Evolutionary conservation across 2,797 vertebrate species (phyloP).

Genomic region (Pygocentrus nattereri): DNA sequence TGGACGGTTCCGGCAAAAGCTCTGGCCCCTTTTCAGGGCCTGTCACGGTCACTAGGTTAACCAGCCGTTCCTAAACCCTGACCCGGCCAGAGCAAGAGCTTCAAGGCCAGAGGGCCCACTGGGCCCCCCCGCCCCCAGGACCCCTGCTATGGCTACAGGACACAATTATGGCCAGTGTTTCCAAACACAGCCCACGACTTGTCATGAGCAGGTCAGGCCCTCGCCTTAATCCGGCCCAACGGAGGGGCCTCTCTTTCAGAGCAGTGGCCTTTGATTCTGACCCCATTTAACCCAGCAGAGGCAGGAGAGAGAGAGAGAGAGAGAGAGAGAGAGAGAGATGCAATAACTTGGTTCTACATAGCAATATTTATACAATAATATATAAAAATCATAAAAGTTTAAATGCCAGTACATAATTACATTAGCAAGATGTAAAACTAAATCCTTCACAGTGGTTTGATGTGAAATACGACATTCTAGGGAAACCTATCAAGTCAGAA

Average conservation of each 20-base stretch:
- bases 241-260: constrained; percentile 64
- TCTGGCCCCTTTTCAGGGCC: background rate
- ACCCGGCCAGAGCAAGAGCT: constrained; percentile 19
- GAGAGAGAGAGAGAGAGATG: background rate
- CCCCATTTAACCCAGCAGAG: constrained; percentile 77
- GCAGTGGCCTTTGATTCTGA: constrained; percentile 73
- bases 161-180: constrained; percentile 80
- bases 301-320: constrained; percentile 8
- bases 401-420: too few relatives aligned
- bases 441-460: too few relatives aligned
- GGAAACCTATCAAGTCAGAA: too few relatives aligned
- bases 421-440: too few relatives aligned
- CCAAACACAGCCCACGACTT: constrained; percentile 78
- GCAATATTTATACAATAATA: background rate
- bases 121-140: constrained; percentile 46
- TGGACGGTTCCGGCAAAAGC: constrained; percentile 21
- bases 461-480: too few relatives aligned
- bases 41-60: constrained; percentile 48
- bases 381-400: too few relatives aligned
- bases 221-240: constrained; percentile 77
- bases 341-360: background rate
- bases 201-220: constrained; percentile 78
- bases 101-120: constrained; percentile 22
- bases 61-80: constrained; percentile 41
- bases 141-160: constrained; percentile 71